These are phyloP conservation scores for Parazoanthus darwini DNA, from an alignment of 92 coral and sea anemone genomes.

Conservation along the genomic window DNA sequence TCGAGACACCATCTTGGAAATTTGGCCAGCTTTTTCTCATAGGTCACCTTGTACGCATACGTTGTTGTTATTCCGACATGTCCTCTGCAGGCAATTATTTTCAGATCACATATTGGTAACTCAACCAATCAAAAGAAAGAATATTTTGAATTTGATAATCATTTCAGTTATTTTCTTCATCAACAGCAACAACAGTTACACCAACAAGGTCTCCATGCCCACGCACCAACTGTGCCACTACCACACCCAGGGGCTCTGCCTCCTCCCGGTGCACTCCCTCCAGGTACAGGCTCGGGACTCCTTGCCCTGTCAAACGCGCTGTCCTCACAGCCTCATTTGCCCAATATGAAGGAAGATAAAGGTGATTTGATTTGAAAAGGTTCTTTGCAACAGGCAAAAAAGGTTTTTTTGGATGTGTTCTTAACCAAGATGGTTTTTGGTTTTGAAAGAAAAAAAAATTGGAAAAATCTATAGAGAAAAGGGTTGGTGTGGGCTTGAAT, in stretches of 20 bases:
- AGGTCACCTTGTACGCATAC: no score
- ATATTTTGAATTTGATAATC: no score
- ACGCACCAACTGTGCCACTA: slow-evolving; percentile 93
- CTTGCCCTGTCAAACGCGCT: slow-evolving; percentile 78
- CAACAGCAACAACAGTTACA: slow-evolving; percentile 94
- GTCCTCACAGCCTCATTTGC: slow-evolving; percentile 85
- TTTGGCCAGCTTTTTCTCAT: no score
- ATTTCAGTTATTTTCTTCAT: slow-evolving; percentile 9
- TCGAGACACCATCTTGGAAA: no score
- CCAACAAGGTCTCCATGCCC: slow-evolving; percentile 96
- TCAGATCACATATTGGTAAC: no score
- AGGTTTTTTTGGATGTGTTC: neutral
- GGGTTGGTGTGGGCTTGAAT: no score
- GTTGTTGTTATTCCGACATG: no score
- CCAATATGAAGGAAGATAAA: slow-evolving; percentile 90
- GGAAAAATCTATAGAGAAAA: no score
- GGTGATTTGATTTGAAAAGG: slow-evolving; percentile 53
- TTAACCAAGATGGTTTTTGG: neutral
- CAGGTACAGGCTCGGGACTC: slow-evolving; percentile 82
- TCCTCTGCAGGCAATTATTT: no score
- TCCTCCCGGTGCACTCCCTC: slow-evolving; percentile 90
- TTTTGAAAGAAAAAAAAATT: no score
- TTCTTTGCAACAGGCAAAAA: slow-evolving; percentile 2
- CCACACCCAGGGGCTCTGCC: slow-evolving; percentile 99
- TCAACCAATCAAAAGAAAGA: no score